Evolutionary conservation across 1,140 invertebrate species (phyloP).

Genomic region (Xylocopa sonorina): DNA sequence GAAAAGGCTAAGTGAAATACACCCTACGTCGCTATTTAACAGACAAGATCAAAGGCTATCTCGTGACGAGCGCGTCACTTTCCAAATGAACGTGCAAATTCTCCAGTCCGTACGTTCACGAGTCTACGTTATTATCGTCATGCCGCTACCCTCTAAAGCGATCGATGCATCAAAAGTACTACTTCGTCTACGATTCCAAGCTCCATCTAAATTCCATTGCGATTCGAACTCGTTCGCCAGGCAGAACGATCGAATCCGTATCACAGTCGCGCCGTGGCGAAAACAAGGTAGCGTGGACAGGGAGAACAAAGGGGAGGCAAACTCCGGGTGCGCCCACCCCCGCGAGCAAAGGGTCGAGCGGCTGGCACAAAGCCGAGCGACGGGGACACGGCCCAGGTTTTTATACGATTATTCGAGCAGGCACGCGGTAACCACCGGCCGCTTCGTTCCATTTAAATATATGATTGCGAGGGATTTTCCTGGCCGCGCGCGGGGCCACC

Average conservation of each 20-base stretch:
- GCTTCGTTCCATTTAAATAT: slow-evolving; percentile 55
- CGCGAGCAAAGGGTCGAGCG: neutral
- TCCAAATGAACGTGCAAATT: neutral
- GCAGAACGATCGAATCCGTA: no score
- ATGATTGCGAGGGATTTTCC: slow-evolving; percentile 52
- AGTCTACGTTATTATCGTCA: neutral
- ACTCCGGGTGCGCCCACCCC: neutral
- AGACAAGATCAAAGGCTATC: no score
- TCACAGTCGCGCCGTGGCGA: no score
- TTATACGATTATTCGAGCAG: slow-evolving; percentile 55
- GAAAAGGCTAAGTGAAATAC: neutral
- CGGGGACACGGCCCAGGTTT: slow-evolving; percentile 16
- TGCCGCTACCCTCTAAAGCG: neutral
- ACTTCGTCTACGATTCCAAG: neutral
- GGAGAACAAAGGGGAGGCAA: neutral
- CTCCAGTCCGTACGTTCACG: neutral
- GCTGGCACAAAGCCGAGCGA: slow-evolving; percentile 34
- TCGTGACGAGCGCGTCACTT: no score
- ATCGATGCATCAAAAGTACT: no score
- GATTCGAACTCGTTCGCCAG: no score
- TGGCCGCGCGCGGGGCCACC: neutral
- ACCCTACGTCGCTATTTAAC: no score
- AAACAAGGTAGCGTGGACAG: neutral
- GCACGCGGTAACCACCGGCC: slow-evolving; percentile 31
- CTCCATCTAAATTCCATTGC: no score